Conservation (phyloP, 1,140 invertebrate species). For the Drosophila tristis region DNA sequence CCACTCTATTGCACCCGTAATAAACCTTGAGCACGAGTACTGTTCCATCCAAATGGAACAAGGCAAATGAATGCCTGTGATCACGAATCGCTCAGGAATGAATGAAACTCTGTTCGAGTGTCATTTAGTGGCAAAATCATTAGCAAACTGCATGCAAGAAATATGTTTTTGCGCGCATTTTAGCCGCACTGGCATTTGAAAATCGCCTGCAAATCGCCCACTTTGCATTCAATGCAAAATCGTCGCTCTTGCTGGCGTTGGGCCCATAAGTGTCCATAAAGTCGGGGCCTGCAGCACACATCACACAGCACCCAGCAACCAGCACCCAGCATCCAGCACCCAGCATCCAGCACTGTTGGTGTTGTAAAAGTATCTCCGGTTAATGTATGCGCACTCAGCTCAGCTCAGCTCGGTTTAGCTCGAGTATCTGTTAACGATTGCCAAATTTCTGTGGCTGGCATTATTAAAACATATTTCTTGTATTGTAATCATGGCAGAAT, state of each 20-base stretch:
- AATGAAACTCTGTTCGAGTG: constrained; percentile 10
- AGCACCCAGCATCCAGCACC: no score
- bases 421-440: constrained; percentile 64
- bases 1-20: constrained; percentile 18
- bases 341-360: not conserved
- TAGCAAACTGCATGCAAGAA: constrained; percentile 35
- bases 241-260: constrained; percentile 8
- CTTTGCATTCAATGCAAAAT: constrained; percentile 30
- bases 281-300: no score
- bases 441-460: constrained; percentile 55
- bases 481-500: constrained; percentile 66
- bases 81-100: constrained; percentile 40
- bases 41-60: constrained; percentile 11
- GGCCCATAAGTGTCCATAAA: not conserved
- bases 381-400: constrained; percentile 46
- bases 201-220: constrained; percentile 42
- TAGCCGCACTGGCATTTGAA: constrained; percentile 37
- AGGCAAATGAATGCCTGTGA: constrained; percentile 43
- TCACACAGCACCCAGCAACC: no score
- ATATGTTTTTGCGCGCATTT: constrained; percentile 26
- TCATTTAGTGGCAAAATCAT: constrained; percentile 35
- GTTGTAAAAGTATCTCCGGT: constrained; percentile 9
- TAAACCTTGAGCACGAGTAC: constrained; percentile 23
- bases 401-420: constrained; percentile 10
- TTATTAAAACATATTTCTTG: constrained; percentile 64